Conservation (phyloP, 2,113 vertebrate genomes). For the Cheilinus undulatus region DNA sequence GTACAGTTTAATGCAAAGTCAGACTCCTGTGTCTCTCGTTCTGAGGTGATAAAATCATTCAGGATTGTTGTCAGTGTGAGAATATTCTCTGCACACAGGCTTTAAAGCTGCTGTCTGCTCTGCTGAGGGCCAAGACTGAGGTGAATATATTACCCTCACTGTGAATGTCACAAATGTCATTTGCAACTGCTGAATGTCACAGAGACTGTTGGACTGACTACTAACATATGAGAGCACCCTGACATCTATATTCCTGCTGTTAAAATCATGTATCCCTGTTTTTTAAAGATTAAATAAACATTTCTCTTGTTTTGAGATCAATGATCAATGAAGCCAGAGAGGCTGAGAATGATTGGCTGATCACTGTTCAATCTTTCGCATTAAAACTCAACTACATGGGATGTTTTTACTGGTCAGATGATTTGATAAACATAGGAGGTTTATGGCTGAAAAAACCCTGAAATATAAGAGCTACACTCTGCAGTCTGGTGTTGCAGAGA, state of each 20-base stretch:
- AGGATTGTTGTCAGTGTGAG: conserved; percentile 64
- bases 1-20: conserved; percentile 51
- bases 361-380: neutral
- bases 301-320: conserved; percentile 28
- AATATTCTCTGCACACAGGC: conserved; percentile 52
- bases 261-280: conserved; percentile 26
- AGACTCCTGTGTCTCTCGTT: neutral
- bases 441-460: too few relatives aligned
- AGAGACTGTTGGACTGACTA: conserved; percentile 58
- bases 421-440: too few relatives aligned
- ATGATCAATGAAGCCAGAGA: conserved; percentile 25
- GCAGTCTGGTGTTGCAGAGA: too few relatives aligned
- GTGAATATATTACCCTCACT: conserved; percentile 73
- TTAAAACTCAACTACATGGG: neutral
- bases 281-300: conserved; percentile 49
- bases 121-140: conserved; percentile 55
- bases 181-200: conserved; percentile 74
- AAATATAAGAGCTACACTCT: too few relatives aligned
- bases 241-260: conserved; percentile 61
- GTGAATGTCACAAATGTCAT: conserved; percentile 78
- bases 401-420: neutral
- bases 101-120: conserved; percentile 65
- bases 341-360: neutral
- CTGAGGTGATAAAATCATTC: conserved; percentile 47
- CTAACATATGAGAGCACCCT: conserved; percentile 41